Evolutionary conservation across 2,113 vertebrate species (phyloP), one percentile per base, ranked within the genome.

Genomic region (Hylia prasina): DNA sequence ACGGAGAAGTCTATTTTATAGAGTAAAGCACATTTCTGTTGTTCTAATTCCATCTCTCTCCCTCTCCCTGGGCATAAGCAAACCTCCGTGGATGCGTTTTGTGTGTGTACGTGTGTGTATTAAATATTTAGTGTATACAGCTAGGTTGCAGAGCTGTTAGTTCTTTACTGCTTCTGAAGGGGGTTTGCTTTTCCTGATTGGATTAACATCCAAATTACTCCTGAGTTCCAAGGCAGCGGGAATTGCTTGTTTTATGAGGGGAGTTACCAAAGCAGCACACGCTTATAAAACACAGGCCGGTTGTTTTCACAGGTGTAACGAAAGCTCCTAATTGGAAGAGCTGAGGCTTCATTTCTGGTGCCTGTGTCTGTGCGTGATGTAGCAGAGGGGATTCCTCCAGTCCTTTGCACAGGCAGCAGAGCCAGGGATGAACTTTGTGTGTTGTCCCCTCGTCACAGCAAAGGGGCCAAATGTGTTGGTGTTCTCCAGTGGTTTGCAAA

Each of bases 1-100:
- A 98, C 12, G 99, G 99, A 97, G 99, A 99, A 99, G 99, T 99
- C 99, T 99, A 99, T 98, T 99, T 99, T 96, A 99, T 99, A 99
- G 99, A 99, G 99, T 99, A 98, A 98, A 97, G 98, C 97, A 91
- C 94, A 35, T 84, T 94, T 57, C 65, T 93, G 42, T 85, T 95
- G 47, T 71, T 90, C 40, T 72, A 8, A 35, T 80, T 65, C 47
- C 44, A 3, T 39, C 24, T 61, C 40, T 65, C 25, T 35, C 10
- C 48, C 24, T 65, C 47, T 78, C 72, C 78, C 15, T 80, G 79
- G 64, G 75, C 76, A 73, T 28, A 16, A 53, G 35, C 25, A 19
- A 93, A 78, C 48, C 45, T 60, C 82, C 15, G 0, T 7, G 53
- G 82, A 44, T 53, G 68, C 2, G 6, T 72, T 76, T 48, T 42